Evolutionary conservation across 2,113 vertebrate species (phyloP).

Genomic region (Gambusia holbrooki): DNA sequence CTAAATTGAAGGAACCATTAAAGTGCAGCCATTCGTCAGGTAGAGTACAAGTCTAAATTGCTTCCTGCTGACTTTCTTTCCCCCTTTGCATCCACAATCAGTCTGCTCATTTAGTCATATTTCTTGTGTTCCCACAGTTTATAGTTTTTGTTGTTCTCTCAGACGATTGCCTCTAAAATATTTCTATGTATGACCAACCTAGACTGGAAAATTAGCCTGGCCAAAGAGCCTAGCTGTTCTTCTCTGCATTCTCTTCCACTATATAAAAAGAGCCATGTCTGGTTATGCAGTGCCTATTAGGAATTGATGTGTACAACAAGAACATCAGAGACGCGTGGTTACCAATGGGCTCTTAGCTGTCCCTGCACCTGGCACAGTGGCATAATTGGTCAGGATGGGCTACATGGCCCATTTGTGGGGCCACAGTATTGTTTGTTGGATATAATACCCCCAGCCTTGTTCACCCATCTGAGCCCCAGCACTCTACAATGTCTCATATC

Average conservation of each 20-base stretch:
- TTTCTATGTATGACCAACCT: constrained; percentile 44
- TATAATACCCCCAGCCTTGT: constrained; percentile 77
- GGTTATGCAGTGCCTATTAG: constrained; percentile 81
- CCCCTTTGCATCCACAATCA: background rate
- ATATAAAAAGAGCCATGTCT: constrained; percentile 73
- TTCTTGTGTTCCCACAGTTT: background rate
- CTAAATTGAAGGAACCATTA: background rate
- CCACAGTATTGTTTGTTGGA: constrained; percentile 73
- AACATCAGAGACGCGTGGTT: constrained; percentile 81
- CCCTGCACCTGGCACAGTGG: constrained; percentile 83
- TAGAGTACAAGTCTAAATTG: constrained; percentile 2
- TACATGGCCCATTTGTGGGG: constrained; percentile 72
- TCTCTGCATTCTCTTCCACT: constrained; percentile 54
- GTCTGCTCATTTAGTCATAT: constrained; percentile 29
- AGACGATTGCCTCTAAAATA: constrained; percentile 31
- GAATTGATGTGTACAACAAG: constrained; percentile 79
- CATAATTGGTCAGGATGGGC: constrained; percentile 81
- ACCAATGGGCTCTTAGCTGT: constrained; percentile 82
- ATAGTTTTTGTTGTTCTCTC: constrained; percentile 31
- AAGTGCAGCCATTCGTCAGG: background rate
- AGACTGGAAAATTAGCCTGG: constrained; percentile 76
- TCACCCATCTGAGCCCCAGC: constrained; percentile 82
- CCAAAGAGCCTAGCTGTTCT: constrained; percentile 60
- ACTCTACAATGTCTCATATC: constrained; percentile 80
- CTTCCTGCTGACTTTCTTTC: background rate